These are phyloP conservation scores for Bubo blakistoni DNA, from an alignment of 2,113 vertebrate species.

Conservation along the genomic window DNA sequence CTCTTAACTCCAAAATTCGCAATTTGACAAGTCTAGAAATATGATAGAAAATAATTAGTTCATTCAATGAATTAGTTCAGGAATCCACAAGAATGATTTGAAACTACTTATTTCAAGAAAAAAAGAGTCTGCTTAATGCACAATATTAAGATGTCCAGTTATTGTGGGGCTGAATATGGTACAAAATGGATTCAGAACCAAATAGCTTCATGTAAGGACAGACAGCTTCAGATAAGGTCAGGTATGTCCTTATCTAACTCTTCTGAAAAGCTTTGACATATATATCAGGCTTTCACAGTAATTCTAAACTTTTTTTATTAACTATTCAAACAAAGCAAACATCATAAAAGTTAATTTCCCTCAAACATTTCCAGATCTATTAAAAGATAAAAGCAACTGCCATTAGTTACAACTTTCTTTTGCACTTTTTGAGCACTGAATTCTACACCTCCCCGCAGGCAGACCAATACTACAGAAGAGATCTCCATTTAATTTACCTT, in stretches of 20 bases:
- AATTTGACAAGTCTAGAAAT: conserved; percentile 91
- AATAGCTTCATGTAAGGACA: not conserved
- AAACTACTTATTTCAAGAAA: not conserved
- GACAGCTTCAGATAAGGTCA: not conserved
- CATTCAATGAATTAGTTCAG: not conserved
- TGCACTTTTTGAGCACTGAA: not conserved
- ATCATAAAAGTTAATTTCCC: not conserved
- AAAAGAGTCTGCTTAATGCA: not conserved
- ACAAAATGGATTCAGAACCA: not conserved
- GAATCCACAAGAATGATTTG: not conserved
- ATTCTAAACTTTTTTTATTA: not conserved
- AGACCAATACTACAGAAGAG: not conserved
- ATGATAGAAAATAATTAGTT: not conserved
- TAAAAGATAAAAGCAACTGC: not conserved
- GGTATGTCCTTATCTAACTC: not conserved
- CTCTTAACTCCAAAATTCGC: conserved; percentile 95
- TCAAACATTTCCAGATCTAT: not conserved
- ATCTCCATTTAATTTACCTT: not conserved
- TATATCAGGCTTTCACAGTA: not conserved
- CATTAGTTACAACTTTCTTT: not conserved
- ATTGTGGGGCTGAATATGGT: not conserved
- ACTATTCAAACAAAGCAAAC: not conserved
- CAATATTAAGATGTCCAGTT: rapidly evolving
- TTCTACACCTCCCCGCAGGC: not conserved
- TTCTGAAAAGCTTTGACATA: not conserved